These are phyloP conservation scores for Didymodactylos carnosus DNA, from an alignment of 2,888 invertebrate genomes.

Conservation along the genomic window DNA sequence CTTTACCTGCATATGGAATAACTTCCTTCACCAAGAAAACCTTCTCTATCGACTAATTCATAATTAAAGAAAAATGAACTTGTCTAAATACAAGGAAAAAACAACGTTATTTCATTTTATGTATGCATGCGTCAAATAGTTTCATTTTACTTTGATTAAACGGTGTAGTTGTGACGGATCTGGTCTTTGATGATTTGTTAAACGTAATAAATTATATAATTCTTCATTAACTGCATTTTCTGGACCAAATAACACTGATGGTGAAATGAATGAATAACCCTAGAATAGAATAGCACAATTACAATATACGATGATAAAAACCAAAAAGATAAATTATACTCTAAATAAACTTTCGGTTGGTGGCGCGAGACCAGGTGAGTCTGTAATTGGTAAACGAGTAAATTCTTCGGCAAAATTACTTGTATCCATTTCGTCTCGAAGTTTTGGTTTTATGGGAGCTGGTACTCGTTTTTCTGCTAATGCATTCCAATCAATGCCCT, in stretches of 20 bases:
- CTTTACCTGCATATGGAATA: conserved; percentile 55
- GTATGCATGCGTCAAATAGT: neutral
- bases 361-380: conserved; percentile 72
- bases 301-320: conserved; percentile 33
- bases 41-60: neutral
- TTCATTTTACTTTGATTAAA: neutral
- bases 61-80: neutral
- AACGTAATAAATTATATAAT: neutral
- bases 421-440: conserved; percentile 67
- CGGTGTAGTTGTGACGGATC: neutral
- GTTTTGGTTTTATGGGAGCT: conserved; percentile 74
- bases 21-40: conserved; percentile 53
- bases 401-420: conserved; percentile 92
- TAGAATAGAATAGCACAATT: conserved; percentile 26
- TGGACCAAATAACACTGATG: conserved; percentile 54
- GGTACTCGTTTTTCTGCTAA: conserved; percentile 53
- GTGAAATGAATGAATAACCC: conserved; percentile 82
- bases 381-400: conserved; percentile 68
- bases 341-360: conserved; percentile 37
- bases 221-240: neutral
- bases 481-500: conserved; percentile 60
- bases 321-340: neutral
- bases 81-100: too few species aligned
- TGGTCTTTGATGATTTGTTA: neutral
- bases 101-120: too few species aligned